These are phyloP conservation scores for Leptosomus discolor DNA, from an alignment of 2,113 vertebrate species.

Conservation along the genomic window DNA sequence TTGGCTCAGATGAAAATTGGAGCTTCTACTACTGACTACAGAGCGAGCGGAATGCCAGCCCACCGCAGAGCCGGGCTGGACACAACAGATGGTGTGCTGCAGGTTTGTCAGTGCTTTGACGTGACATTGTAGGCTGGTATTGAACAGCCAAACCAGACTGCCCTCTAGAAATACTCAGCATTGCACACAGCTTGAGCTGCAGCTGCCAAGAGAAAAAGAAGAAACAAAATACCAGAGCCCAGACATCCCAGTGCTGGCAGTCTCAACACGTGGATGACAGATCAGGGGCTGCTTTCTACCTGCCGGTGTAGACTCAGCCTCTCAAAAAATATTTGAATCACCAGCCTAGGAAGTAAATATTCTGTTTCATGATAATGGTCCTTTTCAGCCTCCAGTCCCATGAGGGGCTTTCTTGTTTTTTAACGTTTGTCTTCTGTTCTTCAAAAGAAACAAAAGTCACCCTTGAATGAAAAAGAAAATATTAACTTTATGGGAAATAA, in stretches of 20 bases:
- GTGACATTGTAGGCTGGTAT: neutral
- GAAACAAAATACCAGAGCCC: neutral
- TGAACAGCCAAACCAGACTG: neutral
- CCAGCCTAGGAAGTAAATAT: neutral
- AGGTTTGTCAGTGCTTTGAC: neutral
- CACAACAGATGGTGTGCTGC: neutral
- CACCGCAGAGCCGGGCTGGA: fast-evolving
- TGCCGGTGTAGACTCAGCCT: neutral
- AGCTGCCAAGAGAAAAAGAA: neutral
- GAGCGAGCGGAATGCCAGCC: neutral
- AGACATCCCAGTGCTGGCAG: neutral
- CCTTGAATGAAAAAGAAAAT: constrained; percentile 41
- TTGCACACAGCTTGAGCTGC: neutral
- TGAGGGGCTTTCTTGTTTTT: neutral
- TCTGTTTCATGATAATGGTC: neutral
- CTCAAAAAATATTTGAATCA: neutral
- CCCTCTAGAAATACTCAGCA: neutral
- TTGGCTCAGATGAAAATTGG: neutral
- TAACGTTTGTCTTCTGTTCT: neutral
- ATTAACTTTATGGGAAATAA: constrained; percentile 7
- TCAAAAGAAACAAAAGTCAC: constrained; percentile 49
- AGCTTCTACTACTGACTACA: neutral
- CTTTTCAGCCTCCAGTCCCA: neutral
- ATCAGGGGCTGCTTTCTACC: neutral
- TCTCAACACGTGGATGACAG: neutral